Evolutionary conservation across 2,113 vertebrate species (phyloP).

Genomic region (Megaleporinus macrocephalus): DNA sequence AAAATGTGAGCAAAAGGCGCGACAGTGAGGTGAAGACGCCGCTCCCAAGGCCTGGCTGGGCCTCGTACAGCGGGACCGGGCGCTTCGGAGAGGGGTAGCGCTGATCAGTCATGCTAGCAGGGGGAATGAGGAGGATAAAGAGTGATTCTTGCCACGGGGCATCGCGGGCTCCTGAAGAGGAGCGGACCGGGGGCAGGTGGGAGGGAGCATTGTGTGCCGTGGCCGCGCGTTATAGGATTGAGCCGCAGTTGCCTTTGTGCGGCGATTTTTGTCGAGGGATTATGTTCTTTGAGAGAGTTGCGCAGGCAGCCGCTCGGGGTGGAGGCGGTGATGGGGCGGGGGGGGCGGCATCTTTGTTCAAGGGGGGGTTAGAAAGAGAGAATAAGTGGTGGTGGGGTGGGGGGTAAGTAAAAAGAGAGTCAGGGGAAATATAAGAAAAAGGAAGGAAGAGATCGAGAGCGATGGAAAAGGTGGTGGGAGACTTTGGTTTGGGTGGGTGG

Average conservation of each 20-base stretch:
- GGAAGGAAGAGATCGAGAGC: constrained; percentile 46
- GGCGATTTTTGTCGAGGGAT: constrained; percentile 81
- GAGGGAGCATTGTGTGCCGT: constrained; percentile 76
- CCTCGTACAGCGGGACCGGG: not conserved
- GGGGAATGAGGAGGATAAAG: constrained; percentile 72
- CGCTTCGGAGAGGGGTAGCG: constrained; percentile 51
- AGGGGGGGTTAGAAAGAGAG: constrained; percentile 55
- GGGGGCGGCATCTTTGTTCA: constrained; percentile 76
- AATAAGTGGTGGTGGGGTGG: constrained; percentile 61
- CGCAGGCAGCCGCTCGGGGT: constrained; percentile 73
- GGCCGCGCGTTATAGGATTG: constrained; percentile 81
- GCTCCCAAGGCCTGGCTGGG: not conserved
- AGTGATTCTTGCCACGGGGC: constrained; percentile 78
- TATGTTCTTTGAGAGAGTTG: constrained; percentile 83
- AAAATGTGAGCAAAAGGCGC: not conserved
- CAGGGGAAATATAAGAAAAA: not conserved
- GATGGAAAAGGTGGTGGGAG: constrained; percentile 45
- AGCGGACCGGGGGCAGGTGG: constrained; percentile 64
- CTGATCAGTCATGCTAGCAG: constrained; percentile 56
- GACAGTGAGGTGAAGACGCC: not conserved
- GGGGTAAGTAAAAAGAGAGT: constrained; percentile 21
- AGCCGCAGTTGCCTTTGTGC: constrained; percentile 84
- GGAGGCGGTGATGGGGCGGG: constrained; percentile 69
- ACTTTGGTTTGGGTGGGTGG: no score
- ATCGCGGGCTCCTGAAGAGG: constrained; percentile 66